phyloP scores from a whole-genome alignment of 2,888 invertebrate genomes.

The Pterostichus niger region DNA sequence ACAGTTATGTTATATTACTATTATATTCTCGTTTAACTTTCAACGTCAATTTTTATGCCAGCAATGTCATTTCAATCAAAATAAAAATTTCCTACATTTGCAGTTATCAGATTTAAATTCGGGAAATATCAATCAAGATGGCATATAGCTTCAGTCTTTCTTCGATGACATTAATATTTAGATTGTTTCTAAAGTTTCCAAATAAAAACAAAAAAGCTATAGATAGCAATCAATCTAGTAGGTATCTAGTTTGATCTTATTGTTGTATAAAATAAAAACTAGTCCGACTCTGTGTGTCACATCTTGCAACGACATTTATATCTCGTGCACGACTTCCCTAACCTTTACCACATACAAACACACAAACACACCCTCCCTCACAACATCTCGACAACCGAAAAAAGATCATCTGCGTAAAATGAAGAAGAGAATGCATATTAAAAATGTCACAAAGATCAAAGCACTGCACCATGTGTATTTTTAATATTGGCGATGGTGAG shows the following conservation, averaged over 20 bases:
- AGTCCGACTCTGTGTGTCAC: constrained; percentile 28
- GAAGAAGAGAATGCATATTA: constrained; percentile 62
- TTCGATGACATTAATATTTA: too few species aligned
- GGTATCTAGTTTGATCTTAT: not conserved
- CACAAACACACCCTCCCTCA: not conserved
- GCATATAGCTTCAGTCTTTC: too few species aligned
- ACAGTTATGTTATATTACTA: too few species aligned
- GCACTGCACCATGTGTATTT: constrained; percentile 54
- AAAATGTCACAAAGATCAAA: constrained; percentile 65
- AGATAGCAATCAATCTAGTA: too few species aligned
- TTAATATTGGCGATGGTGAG: constrained; percentile 48
- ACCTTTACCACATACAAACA: constrained; percentile 36
- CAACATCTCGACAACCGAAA: constrained; percentile 6
- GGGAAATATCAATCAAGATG: too few species aligned
- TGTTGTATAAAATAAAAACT: not conserved
- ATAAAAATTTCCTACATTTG: too few species aligned
- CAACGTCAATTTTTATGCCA: too few species aligned
- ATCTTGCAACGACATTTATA: constrained; percentile 46
- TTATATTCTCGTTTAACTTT: too few species aligned
- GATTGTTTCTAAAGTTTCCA: not conserved
- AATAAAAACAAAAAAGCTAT: constrained; percentile 10
- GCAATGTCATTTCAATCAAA: too few species aligned
- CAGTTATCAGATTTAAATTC: too few species aligned
- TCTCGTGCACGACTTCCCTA: constrained; percentile 45
- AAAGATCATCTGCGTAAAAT: constrained; percentile 24